Evolutionary conservation across 1,140 invertebrate genomes (phyloP).

Genomic region (Oedothorax gibbosus): DNA sequence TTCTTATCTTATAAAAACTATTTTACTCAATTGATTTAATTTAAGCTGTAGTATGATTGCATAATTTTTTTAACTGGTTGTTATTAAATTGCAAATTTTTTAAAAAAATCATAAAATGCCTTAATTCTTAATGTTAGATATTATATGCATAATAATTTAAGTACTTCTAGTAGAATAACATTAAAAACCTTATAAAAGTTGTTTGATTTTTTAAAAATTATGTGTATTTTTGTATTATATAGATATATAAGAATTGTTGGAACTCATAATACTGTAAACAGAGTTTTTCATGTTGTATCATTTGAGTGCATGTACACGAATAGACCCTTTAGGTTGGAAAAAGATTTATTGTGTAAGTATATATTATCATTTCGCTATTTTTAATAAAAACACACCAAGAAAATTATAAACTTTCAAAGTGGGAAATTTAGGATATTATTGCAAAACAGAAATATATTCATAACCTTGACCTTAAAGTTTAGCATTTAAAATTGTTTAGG

Average conservation of each 20-base stretch:
- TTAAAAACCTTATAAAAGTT: slow-evolving; percentile 66
- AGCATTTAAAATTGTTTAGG: too few species aligned
- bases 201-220: too few species aligned
- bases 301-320: slow-evolving; percentile 90
- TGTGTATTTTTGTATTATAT: slow-evolving; percentile 68
- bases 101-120: too few species aligned
- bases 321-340: slow-evolving; percentile 79
- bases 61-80: too few species aligned
- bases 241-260: slow-evolving; percentile 94
- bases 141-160: too few species aligned
- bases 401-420: neutral
- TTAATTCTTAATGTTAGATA: too few species aligned
- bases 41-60: too few species aligned
- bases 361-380: neutral
- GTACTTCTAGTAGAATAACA: too few species aligned
- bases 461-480: too few species aligned
- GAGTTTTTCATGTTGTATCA: slow-evolving; percentile 93
- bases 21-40: too few species aligned
- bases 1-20: too few species aligned
- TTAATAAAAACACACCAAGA: neutral
- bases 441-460: neutral
- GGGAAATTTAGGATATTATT: neutral
- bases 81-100: too few species aligned
- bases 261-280: slow-evolving; percentile 95
- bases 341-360: slow-evolving; percentile 74